Evolutionary conservation across 2,797 vertebrate species (phyloP).

Genomic region (Sphaeramia orbicularis): DNA sequence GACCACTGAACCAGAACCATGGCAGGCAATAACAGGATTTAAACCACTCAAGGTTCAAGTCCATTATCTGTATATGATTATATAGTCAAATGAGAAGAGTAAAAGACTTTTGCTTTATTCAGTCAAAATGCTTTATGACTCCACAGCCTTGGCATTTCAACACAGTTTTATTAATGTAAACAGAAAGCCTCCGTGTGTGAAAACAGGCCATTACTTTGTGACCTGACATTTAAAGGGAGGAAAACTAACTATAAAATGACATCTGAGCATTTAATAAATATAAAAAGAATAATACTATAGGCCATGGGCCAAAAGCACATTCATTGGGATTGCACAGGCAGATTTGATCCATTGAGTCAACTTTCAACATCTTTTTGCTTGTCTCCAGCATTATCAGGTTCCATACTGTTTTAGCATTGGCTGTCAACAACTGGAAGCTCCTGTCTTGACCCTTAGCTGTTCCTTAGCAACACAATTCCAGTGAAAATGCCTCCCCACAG

Average conservation of each 20-base stretch:
- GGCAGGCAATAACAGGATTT: slow-evolving; percentile 7
- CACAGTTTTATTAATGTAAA: not conserved
- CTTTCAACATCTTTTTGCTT: not conserved
- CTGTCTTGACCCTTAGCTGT: no score
- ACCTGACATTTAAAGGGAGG: slow-evolving; percentile 19
- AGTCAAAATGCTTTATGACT: not conserved
- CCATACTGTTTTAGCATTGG: not conserved
- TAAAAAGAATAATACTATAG: slow-evolving; percentile 15
- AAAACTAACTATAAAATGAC: slow-evolving; percentile 2
- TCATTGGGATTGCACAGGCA: not conserved
- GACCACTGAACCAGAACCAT: slow-evolving; percentile 1
- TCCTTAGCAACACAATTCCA: slow-evolving; percentile 2
- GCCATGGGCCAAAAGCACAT: not conserved
- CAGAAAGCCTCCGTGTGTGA: slow-evolving; percentile 12
- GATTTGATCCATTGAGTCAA: not conserved
- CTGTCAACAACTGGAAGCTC: not conserved
- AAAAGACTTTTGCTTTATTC: not conserved
- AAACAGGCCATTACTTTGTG: slow-evolving; percentile 8
- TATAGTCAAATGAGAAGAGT: not conserved
- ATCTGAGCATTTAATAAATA: slow-evolving; percentile 1
- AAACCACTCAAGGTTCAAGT: slow-evolving; percentile 7
- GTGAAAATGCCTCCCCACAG: not conserved
- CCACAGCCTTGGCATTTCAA: slow-evolving; percentile 10
- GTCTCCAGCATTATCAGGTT: not conserved
- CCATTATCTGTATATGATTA: not conserved